Conservation (phyloP, 2,888 invertebrate species). For the Scaptomyza cyrtandrae region DNA sequence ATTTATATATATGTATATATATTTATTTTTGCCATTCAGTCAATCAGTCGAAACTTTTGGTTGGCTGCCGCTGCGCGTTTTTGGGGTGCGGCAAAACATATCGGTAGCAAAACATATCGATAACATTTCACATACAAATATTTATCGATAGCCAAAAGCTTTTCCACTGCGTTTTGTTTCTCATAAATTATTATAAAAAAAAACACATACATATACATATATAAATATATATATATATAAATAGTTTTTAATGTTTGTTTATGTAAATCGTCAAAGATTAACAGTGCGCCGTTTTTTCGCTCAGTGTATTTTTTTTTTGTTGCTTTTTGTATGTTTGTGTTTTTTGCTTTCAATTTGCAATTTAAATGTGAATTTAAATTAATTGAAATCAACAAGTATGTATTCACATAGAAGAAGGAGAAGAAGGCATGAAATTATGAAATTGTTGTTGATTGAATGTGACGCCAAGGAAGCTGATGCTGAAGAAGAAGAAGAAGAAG, state of each 20-base stretch:
- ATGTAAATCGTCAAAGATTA: constrained; percentile 8
- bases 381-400: constrained; percentile 54
- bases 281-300: constrained; percentile 23
- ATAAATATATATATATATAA: constrained; percentile 25
- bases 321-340: constrained; percentile 4
- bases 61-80: constrained; percentile 48
- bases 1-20: constrained; percentile 11
- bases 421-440: constrained; percentile 6
- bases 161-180: constrained; percentile 75
- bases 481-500: not conserved
- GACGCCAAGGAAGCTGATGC: constrained; percentile 6
- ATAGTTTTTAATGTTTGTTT: constrained; percentile 4
- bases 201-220: constrained; percentile 27
- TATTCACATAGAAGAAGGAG: constrained; percentile 4
- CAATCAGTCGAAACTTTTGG: constrained; percentile 84
- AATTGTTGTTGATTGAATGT: constrained; percentile 2
- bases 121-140: constrained; percentile 21
- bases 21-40: constrained; percentile 82
- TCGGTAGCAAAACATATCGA: constrained; percentile 23
- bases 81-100: constrained; percentile 23
- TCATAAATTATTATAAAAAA: constrained; percentile 65
- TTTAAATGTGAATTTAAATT: constrained; percentile 70
- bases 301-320: constrained; percentile 26
- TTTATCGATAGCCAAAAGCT: constrained; percentile 72
- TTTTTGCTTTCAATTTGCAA: constrained; percentile 61